A percentile compares a stretch with the other conserved stretches of the same genome.
Conservation (phyloP, 2,797 vertebrate genomes). For the Discoglossus pictus region DNA sequence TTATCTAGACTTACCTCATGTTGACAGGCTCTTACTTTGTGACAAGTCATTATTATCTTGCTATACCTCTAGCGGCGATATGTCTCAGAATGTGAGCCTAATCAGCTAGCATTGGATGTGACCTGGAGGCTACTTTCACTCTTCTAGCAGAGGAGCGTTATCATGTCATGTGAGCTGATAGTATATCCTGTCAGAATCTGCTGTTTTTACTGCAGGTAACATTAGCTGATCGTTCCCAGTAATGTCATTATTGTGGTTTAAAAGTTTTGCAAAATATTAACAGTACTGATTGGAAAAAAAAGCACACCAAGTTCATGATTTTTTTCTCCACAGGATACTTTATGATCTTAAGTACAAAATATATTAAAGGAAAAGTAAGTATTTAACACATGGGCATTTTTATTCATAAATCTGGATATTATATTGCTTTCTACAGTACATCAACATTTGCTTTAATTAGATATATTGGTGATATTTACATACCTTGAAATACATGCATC, state of each 20-base stretch:
- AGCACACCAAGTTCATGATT: too few relatives aligned
- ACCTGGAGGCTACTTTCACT: conserved; percentile 36
- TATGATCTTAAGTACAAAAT: too few relatives aligned
- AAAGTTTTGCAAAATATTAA: too few relatives aligned
- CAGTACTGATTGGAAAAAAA: too few relatives aligned
- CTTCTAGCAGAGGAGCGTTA: conserved; percentile 9
- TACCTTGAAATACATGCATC: too few relatives aligned
- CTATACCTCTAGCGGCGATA: conserved; percentile 40
- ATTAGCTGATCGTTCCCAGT: neutral
- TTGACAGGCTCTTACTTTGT: conserved; percentile 48
- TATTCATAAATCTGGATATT: too few relatives aligned
- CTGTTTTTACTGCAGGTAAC: neutral
- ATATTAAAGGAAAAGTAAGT: too few relatives aligned
- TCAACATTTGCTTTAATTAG: too few relatives aligned
- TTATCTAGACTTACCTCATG: conserved; percentile 49
- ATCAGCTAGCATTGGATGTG: conserved; percentile 48
- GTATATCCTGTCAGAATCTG: conserved; percentile 25
- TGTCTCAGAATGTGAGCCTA: conserved; percentile 39
- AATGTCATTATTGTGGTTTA: neutral
- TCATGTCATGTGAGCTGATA: conserved; percentile 21
- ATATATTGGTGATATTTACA: too few relatives aligned
- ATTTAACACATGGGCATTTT: too few relatives aligned
- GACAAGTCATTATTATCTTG: conserved; percentile 51
- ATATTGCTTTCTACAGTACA: too few relatives aligned
- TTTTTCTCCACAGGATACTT: too few relatives aligned